Evolutionary conservation across 2,797 vertebrate genomes (phyloP), one percentile per base, ranked within the genome.

Genomic region (Epinephelus awoara): DNA sequence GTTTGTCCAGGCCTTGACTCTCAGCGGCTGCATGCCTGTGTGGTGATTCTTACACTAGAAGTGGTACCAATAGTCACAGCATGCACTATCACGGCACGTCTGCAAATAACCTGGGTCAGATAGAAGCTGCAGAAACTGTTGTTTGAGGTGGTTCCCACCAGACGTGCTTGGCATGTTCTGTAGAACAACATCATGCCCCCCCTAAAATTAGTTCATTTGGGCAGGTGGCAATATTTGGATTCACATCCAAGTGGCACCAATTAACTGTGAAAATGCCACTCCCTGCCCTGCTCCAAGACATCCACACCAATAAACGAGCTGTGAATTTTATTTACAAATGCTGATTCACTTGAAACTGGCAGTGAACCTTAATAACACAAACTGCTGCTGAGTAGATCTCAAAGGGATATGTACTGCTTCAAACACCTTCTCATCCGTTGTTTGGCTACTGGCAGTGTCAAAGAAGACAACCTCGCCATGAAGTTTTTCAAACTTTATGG

Each of bases 11-110:
- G 73, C 79, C 34, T 25, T 54, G 75, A 46, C 72, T 82, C 42
- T 61, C 29, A 61, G 75, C 15, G 34, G 83, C 80, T 90, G 92
- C 91, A 89, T 93, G 91, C 66, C 82, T 88, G 67, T 77, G 85
- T 86, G 85, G 67, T 72, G 74, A 66, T 79, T 64, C 77, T 78
- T 51, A n/a, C 71, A 67, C 63, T 66, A 21, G 70, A 59, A 58
- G 67, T 65, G 46, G 58, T 84, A 72, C 72, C 51, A 38, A 44
- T 86, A 73, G 66, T 69, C 3, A 40, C 6, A 66, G 87, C 83
- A 88, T 89, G 83, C 51, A 59, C 13, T 70, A 14, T 67, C 54
- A 75, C 65, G 62, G 40, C 85, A 80, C 2, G 18, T 71, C 78
- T 85, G 79, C 69, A 78, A 69, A 82, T 62, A 61, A 61, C 87